Conservation (phyloP, 2,888 invertebrate species). For the Atethmia centrago region DNA sequence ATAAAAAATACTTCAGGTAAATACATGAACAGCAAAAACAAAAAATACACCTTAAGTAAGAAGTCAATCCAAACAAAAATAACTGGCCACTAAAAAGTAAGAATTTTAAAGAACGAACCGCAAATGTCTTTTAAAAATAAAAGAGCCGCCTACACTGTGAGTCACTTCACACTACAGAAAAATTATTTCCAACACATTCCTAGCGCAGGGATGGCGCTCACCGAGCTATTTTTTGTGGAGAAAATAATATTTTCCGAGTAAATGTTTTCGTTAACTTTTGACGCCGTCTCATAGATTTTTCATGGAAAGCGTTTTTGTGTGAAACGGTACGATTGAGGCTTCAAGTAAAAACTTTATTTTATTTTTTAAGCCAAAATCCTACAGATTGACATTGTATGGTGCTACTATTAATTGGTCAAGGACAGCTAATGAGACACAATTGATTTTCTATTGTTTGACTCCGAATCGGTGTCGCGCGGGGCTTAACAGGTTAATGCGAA, state of each 20-base stretch:
- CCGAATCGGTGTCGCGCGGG: too few relatives aligned
- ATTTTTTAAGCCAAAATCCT: not conserved
- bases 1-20: not conserved
- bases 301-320: not conserved
- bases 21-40: not conserved
- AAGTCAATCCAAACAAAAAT: slow-evolving; percentile 48
- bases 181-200: slow-evolving; percentile 72
- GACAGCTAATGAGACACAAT: too few relatives aligned
- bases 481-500: too few relatives aligned
- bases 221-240: not conserved
- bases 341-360: too few relatives aligned
- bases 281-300: not conserved
- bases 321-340: not conserved
- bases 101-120: slow-evolving; percentile 58
- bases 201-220: slow-evolving; percentile 68
- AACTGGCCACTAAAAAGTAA: slow-evolving; percentile 58
- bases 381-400: too few relatives aligned
- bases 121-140: slow-evolving; percentile 66
- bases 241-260: not conserved
- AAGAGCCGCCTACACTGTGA: slow-evolving; percentile 56
- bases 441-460: too few relatives aligned
- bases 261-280: slow-evolving; percentile 4
- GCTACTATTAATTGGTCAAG: too few relatives aligned
- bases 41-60: slow-evolving; percentile 8
- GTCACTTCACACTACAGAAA: slow-evolving; percentile 68